phyloP scores from a whole-genome alignment of 2,888 invertebrate species.

The Crepidodera aurea region DNA sequence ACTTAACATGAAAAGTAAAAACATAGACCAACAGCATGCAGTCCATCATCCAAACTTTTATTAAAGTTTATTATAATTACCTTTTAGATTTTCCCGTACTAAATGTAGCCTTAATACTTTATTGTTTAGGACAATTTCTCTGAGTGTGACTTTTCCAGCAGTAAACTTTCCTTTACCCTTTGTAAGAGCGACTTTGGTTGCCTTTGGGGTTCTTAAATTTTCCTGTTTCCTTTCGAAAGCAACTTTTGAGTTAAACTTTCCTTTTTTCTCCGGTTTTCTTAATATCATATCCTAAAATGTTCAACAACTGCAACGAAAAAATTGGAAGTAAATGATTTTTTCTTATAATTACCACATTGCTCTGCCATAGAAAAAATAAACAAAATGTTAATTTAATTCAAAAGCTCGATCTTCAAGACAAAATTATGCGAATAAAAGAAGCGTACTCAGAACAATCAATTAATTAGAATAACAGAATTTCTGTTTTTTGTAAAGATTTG shows the following conservation, averaged over 20 bases:
- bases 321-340: no score
- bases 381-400: background rate
- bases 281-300: conserved; percentile 19
- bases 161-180: conserved; percentile 37
- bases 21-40: no score
- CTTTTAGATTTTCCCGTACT: conserved; percentile 34
- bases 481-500: no score
- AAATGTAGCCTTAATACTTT: conserved; percentile 41
- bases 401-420: background rate
- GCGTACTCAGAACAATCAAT: no score
- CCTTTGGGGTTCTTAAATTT: conserved; percentile 4
- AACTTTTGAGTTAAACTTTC: conserved; percentile 20
- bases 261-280: conserved; percentile 11
- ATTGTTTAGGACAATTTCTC: conserved; percentile 40
- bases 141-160: conserved; percentile 34
- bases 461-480: no score
- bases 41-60: no score
- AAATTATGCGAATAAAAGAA: no score
- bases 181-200: background rate
- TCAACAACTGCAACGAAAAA: background rate
- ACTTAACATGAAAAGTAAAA: no score
- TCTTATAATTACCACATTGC: conserved; percentile 4
- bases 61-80: conserved; percentile 30
- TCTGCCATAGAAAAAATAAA: background rate
- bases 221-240: background rate